These are phyloP conservation scores for Dynastes grantii DNA, from an alignment of 2,888 invertebrate genomes.

Conservation along the genomic window DNA sequence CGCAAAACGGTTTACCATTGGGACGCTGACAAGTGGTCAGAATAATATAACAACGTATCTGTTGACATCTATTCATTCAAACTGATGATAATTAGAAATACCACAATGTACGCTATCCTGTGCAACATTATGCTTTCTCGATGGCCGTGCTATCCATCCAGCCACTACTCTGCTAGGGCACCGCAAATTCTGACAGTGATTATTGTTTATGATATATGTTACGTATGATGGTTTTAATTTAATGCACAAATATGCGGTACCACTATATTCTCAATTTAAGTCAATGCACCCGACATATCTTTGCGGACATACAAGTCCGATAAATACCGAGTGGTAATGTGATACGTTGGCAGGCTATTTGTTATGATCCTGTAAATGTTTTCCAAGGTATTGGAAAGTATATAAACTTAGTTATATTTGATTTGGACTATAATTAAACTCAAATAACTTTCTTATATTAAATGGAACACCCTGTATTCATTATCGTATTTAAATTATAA, in stretches of 20 bases:
- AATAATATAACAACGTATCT: slow-evolving; percentile 54
- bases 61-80: slow-evolving; percentile 56
- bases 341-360: neutral
- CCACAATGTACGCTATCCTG: slow-evolving; percentile 56
- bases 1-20: slow-evolving; percentile 42
- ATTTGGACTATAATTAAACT: too few species aligned
- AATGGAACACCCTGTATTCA: too few species aligned
- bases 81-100: slow-evolving; percentile 59
- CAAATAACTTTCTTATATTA: too few species aligned
- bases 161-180: slow-evolving; percentile 16
- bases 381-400: too few species aligned
- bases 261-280: slow-evolving; percentile 30
- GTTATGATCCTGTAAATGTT: too few species aligned
- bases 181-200: slow-evolving; percentile 39
- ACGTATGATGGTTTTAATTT: slow-evolving; percentile 39
- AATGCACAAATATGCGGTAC: slow-evolving; percentile 37
- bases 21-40: slow-evolving; percentile 56
- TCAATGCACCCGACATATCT: slow-evolving; percentile 8
- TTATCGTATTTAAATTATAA: too few species aligned
- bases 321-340: slow-evolving; percentile 3
- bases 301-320: slow-evolving; percentile 8
- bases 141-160: slow-evolving; percentile 20
- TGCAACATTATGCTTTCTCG: slow-evolving; percentile 53
- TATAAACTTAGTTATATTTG: too few species aligned
- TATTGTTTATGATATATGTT: slow-evolving; percentile 46